Evolutionary conservation across 2,113 vertebrate genomes (phyloP).

Genomic region (Azemiops feae): DNA sequence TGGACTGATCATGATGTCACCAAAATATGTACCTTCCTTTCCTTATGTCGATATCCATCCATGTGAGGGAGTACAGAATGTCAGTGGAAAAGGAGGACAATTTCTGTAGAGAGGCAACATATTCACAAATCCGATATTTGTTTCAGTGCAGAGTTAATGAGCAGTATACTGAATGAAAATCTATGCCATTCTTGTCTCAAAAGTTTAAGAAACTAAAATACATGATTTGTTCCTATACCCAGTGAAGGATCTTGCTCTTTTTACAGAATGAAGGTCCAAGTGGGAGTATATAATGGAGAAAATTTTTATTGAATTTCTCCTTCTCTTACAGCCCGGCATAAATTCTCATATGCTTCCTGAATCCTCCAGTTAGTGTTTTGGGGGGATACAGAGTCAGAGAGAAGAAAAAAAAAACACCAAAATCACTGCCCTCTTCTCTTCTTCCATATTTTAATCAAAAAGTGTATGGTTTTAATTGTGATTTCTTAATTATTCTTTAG

Average conservation of each 20-base stretch:
- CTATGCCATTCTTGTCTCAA: background rate
- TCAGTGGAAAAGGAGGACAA: background rate
- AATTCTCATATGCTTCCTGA: background rate
- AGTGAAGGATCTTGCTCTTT: background rate
- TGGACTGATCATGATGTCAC: too few species aligned
- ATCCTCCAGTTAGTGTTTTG: background rate
- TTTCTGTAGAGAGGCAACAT: background rate
- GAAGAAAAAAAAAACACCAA: background rate
- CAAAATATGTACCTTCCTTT: background rate
- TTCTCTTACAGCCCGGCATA: background rate
- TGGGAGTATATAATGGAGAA: background rate
- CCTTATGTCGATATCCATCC: background rate
- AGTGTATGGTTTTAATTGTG: conserved; percentile 1
- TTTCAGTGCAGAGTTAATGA: background rate
- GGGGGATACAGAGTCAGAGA: background rate
- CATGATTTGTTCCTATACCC: background rate
- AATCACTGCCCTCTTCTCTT: background rate
- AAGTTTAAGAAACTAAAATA: background rate
- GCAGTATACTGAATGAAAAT: background rate
- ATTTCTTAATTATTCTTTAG: conserved; percentile 62
- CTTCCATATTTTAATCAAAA: background rate
- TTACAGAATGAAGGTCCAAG: background rate
- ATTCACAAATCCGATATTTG: background rate
- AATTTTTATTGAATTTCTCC: background rate
- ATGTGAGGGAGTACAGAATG: background rate